A percentile compares a stretch with the other conserved stretches of the same genome.
Evolutionary conservation across 35 echinoderm and acorn worm species (phyloP).

Genomic region (Eucidaris tribuloides): DNA sequence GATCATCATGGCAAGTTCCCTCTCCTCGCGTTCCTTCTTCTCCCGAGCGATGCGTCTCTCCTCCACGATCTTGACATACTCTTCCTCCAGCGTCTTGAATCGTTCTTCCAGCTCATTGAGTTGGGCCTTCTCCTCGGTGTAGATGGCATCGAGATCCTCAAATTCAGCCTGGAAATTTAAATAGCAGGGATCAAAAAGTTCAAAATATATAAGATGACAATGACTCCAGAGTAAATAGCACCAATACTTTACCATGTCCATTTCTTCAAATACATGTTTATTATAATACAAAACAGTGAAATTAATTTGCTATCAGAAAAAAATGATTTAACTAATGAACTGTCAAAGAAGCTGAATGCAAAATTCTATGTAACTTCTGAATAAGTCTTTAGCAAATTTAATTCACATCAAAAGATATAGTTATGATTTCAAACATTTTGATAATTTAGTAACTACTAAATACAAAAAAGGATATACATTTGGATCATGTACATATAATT

Average conservation of each 20-base stretch:
- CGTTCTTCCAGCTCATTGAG: conserved; percentile 96
- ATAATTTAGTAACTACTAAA: no score
- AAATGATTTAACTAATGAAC: no score
- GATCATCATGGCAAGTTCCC: conserved; percentile 81
- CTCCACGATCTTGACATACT: conserved; percentile 85
- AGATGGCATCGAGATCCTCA: conserved; percentile 92
- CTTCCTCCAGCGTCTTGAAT: conserved; percentile 86
- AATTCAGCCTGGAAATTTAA: conserved; percentile 76
- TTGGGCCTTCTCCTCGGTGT: conserved; percentile 97
- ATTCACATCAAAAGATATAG: no score
- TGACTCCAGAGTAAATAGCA: not conserved
- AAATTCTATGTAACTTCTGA: no score
- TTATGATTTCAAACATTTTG: no score
- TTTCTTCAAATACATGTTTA: not conserved
- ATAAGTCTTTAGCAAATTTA: no score
- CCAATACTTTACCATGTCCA: not conserved
- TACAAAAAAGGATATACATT: no score
- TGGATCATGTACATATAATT: no score
- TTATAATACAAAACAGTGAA: not conserved
- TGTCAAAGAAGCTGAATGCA: no score
- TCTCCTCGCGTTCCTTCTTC: conserved; percentile 86
- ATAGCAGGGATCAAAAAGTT: not conserved
- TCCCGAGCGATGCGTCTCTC: conserved; percentile 84
- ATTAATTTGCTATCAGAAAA: no score
- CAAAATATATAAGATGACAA: no score